A percentile compares a stretch with the other conserved stretches of the same genome.
Conservation (phyloP, 2,797 vertebrate genomes). For the Acanthis flammea region DNA sequence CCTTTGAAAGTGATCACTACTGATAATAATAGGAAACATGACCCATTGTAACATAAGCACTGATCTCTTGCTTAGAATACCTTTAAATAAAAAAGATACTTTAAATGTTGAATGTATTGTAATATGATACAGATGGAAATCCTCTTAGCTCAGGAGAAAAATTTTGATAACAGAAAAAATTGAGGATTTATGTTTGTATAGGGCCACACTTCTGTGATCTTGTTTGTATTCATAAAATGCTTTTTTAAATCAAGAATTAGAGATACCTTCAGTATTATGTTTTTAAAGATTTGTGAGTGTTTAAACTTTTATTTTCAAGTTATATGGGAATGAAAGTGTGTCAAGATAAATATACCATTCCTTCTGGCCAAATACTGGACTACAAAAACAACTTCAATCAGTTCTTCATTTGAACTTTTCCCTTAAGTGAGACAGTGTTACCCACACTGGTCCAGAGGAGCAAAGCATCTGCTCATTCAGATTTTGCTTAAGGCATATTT, state of each 20-base stretch:
- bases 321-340: background rate
- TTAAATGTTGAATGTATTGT: background rate
- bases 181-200: background rate
- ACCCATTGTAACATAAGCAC: background rate
- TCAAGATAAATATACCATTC: background rate
- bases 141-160: background rate
- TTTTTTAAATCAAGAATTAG: background rate
- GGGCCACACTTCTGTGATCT: background rate
- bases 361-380: background rate
- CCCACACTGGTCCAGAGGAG: background rate
- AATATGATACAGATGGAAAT: background rate
- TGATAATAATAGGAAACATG: background rate
- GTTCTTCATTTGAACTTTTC: background rate
- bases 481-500: conserved; percentile 2
- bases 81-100: background rate
- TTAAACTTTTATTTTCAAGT: background rate
- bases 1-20: background rate
- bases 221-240: background rate
- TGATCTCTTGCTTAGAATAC: background rate
- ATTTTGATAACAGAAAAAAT: background rate
- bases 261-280: background rate
- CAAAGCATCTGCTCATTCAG: background rate
- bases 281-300: background rate
- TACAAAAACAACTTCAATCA: background rate
- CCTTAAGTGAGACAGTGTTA: background rate